Evolutionary conservation across 2,113 vertebrate species (phyloP).

Genomic region (Pelecanoides urinatrix): DNA sequence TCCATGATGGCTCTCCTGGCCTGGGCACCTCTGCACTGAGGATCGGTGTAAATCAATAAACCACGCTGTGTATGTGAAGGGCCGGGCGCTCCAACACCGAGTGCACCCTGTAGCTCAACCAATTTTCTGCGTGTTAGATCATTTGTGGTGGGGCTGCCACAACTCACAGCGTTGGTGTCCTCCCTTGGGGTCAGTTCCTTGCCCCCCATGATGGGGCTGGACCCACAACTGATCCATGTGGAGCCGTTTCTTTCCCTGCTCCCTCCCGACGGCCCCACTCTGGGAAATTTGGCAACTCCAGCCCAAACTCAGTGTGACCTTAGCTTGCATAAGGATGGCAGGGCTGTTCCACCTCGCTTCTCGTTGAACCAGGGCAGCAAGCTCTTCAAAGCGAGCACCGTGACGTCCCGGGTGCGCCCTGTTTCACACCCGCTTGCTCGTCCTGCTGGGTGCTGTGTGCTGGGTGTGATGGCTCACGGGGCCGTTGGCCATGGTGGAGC

Average conservation of each 20-base stretch:
- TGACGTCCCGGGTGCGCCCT: fast-evolving
- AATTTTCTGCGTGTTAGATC: not conserved
- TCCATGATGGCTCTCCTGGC: not conserved
- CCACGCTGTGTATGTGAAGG: not conserved
- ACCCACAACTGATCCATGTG: fast-evolving
- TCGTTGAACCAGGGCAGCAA: not conserved
- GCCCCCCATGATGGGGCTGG: not conserved
- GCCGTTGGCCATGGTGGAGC: not conserved
- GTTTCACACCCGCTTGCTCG: not conserved
- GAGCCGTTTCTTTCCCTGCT: not conserved
- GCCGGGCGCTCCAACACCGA: fast-evolving
- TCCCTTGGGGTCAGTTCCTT: not conserved
- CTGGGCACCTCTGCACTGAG: not conserved
- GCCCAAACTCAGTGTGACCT: not conserved
- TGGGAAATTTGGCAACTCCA: not conserved
- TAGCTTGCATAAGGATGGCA: not conserved
- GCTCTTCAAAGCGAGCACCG: not conserved
- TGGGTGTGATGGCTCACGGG: not conserved
- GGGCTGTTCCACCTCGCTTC: not conserved
- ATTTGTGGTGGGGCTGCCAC: not conserved
- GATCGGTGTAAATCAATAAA: not conserved
- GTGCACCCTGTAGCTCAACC: not conserved
- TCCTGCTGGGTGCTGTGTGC: not conserved
- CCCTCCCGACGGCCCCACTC: not conserved
- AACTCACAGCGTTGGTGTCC: not conserved